phyloP scores from a whole-genome alignment of 2,888 invertebrate genomes.

The Drosophila trichaetosa region DNA sequence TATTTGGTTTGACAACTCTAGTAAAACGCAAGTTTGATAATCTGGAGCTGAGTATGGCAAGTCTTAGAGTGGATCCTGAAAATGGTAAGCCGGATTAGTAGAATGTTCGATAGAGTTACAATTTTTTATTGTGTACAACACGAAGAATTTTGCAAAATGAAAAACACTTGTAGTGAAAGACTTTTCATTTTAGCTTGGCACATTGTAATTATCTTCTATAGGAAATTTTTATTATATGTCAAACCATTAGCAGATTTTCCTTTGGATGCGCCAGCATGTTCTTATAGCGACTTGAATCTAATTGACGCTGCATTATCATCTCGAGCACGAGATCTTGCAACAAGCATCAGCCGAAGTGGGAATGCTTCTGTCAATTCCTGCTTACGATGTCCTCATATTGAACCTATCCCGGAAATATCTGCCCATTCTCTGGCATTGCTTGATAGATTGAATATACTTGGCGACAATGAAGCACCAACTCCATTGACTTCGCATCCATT shows the following conservation, averaged over 20 bases:
- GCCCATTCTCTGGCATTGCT: slow-evolving; percentile 8
- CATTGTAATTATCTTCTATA: not conserved
- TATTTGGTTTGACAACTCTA: not conserved
- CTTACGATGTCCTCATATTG: not conserved
- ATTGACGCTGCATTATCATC: slow-evolving; percentile 15
- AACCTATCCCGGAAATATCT: slow-evolving; percentile 1
- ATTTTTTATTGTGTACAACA: not conserved
- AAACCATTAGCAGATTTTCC: slow-evolving; percentile 12
- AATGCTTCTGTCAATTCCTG: not conserved
- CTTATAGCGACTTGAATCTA: not conserved
- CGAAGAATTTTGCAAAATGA: not conserved
- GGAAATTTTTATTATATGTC: not conserved
- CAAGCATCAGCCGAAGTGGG: not conserved
- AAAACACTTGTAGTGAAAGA: not conserved
- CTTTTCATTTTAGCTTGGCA: not conserved
- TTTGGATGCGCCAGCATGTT: not conserved
- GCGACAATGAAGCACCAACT: not conserved
- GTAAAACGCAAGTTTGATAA: slow-evolving; percentile 31
- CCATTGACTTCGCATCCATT: not conserved
- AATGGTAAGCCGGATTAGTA: slow-evolving; percentile 6
- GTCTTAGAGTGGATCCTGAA: not conserved
- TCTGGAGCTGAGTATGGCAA: slow-evolving; percentile 9
- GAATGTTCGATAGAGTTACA: not conserved
- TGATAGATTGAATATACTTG: not conserved
- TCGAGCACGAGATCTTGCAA: not conserved